Evolutionary conservation across 1,140 invertebrate genomes (phyloP), one percentile per base, ranked within the genome.

Genomic region (Pissodes strobi): DNA sequence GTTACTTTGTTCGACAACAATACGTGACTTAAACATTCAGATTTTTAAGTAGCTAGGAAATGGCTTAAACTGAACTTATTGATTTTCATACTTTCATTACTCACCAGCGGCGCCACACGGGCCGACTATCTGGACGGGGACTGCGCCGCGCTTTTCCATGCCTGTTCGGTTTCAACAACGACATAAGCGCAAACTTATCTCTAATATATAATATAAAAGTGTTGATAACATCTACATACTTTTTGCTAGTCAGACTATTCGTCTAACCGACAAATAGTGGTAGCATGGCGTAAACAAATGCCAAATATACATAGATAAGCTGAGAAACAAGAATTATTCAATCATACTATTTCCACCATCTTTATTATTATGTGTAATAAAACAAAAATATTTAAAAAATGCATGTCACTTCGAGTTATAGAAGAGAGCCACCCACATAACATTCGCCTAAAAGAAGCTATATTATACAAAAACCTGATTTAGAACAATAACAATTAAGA

Each of bases 111-210:
- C 75, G 75, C 73, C 74, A 66, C 74, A 66, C 63, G 69, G 71
- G 73, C 68, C 66, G 74, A 75, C 74, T 70, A 55, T 15, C 74
- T 70, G 74, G 74, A 69, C 62, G 69, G 76, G 25, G 70, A 75
- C 75, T 76, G 73, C 75, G 75, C 71, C 69, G 73, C 52, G 39
- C 52, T 37, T 67, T 74, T 71, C 74, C 75, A 76, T 72, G 69
- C 76, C 76, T 78, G 75, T 75, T 77, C 71, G 72, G 74, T 78
- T 78, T 78, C 73, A 76, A 77, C 69, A 70, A 77, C 74, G 72
- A 74, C 72, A 76, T 78, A 71, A 78, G 75, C 72, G 74, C 76
- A 76, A 74, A 73, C 75, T 76, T 73, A 72, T 60, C 67, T 71
- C 65, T 71, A 72, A 67, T 71, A 61, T 58, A 59, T 61, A 66